Evolutionary conservation across 2,113 vertebrate species (phyloP).

Genomic region (Psephotus haematonotus): DNA sequence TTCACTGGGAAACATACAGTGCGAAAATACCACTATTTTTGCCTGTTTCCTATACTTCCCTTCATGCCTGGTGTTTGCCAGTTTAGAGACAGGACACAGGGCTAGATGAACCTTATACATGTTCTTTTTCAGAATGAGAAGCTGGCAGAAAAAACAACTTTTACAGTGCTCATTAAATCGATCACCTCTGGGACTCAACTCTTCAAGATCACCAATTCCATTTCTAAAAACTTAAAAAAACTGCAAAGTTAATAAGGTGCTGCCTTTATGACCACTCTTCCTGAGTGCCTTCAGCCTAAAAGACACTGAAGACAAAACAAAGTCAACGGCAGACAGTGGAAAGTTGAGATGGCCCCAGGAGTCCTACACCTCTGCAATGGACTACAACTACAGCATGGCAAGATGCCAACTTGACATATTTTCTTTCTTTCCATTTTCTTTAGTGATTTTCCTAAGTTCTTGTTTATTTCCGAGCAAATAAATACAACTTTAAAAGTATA

Average conservation of each 20-base stretch:
- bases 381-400: not conserved
- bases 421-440: not conserved
- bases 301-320: not conserved
- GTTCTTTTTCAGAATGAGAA: not conserved
- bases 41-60: not conserved
- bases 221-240: not conserved
- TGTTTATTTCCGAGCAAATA: not conserved
- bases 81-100: not conserved
- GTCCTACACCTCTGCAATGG: not conserved
- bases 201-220: not conserved
- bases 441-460: not conserved
- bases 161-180: not conserved
- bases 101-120: not conserved
- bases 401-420: not conserved
- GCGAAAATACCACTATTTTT: not conserved
- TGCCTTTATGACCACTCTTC: not conserved
- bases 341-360: not conserved
- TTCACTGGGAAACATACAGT: not conserved
- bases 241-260: not conserved
- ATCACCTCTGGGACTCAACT: rapidly evolving
- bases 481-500: not conserved
- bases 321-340: not conserved
- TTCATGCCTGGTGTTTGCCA: not conserved
- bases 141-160: not conserved
- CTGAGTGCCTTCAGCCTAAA: not conserved